A percentile compares a stretch with the other conserved stretches of the same genome.
These are phyloP conservation scores for Andrena praecox DNA, from an alignment of 2,888 invertebrate species.

Conservation along the genomic window DNA sequence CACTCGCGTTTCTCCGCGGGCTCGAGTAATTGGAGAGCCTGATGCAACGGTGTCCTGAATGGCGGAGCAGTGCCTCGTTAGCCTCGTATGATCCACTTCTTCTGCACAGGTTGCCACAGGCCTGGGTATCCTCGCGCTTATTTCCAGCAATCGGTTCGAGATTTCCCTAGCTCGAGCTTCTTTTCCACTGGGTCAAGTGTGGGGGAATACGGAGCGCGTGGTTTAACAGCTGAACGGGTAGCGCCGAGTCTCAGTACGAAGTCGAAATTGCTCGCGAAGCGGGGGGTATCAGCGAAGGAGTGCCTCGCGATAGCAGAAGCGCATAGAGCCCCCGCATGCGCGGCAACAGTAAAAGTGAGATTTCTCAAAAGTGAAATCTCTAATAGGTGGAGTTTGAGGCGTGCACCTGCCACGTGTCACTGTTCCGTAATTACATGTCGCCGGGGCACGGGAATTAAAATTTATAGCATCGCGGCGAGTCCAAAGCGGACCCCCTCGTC, in stretches of 20 bases:
- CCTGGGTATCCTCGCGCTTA: no score
- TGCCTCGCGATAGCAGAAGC: neutral
- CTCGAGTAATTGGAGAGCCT: neutral
- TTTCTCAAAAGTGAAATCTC: slow-evolving; percentile 24
- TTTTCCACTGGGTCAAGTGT: no score
- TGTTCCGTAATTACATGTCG: slow-evolving; percentile 34
- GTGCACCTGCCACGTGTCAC: slow-evolving; percentile 8
- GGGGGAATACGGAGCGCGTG: no score
- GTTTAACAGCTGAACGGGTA: no score
- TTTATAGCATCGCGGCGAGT: slow-evolving; percentile 28
- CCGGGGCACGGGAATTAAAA: slow-evolving; percentile 30
- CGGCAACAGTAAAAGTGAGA: neutral
- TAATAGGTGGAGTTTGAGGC: neutral
- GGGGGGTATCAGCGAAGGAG: no score
- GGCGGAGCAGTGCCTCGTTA: no score
- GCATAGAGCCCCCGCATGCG: neutral
- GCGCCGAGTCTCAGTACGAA: no score
- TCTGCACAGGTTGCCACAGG: no score
- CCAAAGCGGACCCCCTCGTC: slow-evolving; percentile 7
- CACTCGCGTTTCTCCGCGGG: neutral
- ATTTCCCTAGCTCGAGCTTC: no score
- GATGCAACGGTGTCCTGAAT: neutral
- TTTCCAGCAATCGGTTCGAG: no score
- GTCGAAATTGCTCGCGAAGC: no score
- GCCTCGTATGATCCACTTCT: no score